Evolutionary conservation across 2,888 invertebrate species (phyloP).

Genomic region (Danaus chrysippus): DNA sequence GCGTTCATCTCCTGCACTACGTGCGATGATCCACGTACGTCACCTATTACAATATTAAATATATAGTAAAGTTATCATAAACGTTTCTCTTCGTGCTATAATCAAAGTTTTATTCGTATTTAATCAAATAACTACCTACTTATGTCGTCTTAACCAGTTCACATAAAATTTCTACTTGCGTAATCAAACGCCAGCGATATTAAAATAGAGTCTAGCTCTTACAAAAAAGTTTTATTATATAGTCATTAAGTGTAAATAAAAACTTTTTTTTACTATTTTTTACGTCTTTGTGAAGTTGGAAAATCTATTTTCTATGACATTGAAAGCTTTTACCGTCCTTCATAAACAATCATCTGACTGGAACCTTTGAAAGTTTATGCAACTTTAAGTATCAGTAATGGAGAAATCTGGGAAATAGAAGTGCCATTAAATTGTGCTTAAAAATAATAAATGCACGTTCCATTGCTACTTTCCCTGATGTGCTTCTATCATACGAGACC

Average conservation of each 20-base stretch:
- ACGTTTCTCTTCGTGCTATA: neutral
- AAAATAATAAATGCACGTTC: neutral
- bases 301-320: neutral
- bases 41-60: constrained; percentile 24
- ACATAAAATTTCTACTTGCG: constrained; percentile 26
- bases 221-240: constrained; percentile 10
- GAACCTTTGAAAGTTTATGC: neutral
- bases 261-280: neutral
- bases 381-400: neutral
- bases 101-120: neutral
- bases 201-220: constrained; percentile 14
- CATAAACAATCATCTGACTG: neutral
- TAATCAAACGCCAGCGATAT: constrained; percentile 21
- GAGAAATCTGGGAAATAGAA: constrained; percentile 3
- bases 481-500: neutral
- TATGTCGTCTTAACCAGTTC: constrained; percentile 17
- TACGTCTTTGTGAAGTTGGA: neutral
- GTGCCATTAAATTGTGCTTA: neutral
- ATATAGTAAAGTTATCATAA: constrained; percentile 4
- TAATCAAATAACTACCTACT: neutral
- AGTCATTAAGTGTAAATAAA: neutral
- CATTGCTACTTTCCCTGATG: neutral
- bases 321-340: constrained; percentile 3
- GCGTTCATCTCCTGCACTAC: constrained; percentile 60
- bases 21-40: constrained; percentile 75